These are phyloP conservation scores for Apogon talboti DNA, from an alignment of 2,797 vertebrate genomes.

Conservation along the genomic window DNA sequence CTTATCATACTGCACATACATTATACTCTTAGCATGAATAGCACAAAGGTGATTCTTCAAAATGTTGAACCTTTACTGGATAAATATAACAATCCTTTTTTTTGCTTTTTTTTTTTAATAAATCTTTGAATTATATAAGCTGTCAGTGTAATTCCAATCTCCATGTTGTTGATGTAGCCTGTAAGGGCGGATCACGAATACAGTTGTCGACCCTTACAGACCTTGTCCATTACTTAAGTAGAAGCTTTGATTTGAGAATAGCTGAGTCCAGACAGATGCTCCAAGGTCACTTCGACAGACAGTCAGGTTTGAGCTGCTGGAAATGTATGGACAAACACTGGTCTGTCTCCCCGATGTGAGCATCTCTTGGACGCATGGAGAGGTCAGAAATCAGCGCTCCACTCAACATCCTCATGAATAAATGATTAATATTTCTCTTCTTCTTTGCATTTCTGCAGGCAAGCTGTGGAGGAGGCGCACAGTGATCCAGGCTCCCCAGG, in stretches of 20 bases:
- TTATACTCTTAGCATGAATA: too few relatives aligned
- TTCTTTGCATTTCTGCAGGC: conserved; percentile 77
- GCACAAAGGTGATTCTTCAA: too few relatives aligned
- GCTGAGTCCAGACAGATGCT: background rate
- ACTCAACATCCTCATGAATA: conserved; percentile 11
- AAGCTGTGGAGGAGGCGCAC: conserved; percentile 90
- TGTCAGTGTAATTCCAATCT: too few relatives aligned
- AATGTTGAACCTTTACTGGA: too few relatives aligned
- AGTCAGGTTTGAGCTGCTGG: background rate
- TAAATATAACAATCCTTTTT: too few relatives aligned
- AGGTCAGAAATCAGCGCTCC: conserved; percentile 17
- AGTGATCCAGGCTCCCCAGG: conserved; percentile 92
- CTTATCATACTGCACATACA: too few relatives aligned
- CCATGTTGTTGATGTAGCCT: too few relatives aligned
- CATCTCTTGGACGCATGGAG: background rate
- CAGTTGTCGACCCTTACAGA: too few relatives aligned
- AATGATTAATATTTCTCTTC: background rate
- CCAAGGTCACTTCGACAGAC: conserved; percentile 22
- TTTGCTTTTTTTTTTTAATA: too few relatives aligned
- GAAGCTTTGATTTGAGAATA: conserved; percentile 3
- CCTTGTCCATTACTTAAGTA: too few relatives aligned
- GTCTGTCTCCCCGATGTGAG: background rate
- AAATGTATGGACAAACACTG: background rate
- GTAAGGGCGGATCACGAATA: too few relatives aligned
- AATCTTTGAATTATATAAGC: too few relatives aligned